These are phyloP conservation scores for Spilogale gracilis DNA, from an alignment of 2,113 vertebrate genomes.

Conservation along the genomic window DNA sequence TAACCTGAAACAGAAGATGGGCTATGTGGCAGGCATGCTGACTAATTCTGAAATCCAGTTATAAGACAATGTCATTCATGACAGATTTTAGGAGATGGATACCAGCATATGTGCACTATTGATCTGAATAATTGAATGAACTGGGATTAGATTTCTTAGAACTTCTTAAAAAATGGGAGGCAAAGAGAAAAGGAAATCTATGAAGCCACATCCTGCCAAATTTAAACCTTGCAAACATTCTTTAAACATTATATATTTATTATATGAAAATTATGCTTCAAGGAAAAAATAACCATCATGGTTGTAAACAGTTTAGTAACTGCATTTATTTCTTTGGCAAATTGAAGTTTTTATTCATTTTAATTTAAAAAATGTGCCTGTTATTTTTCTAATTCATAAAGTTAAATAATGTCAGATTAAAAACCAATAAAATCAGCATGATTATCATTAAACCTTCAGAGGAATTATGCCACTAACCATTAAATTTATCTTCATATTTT, in stretches of 20 bases:
- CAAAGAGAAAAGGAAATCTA: conserved; percentile 69
- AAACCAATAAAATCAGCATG: not conserved
- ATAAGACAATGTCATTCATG: conserved; percentile 81
- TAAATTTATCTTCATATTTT: not conserved
- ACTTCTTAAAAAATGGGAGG: conserved; percentile 54
- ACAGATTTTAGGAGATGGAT: conserved; percentile 85
- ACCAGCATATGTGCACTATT: conserved; percentile 68
- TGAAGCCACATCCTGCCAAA: conserved; percentile 70
- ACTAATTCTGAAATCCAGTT: conserved; percentile 81
- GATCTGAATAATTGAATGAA: conserved; percentile 83
- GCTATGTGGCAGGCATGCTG: conserved; percentile 75
- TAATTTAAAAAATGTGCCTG: not conserved
- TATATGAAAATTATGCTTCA: conserved; percentile 31
- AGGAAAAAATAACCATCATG: not conserved
- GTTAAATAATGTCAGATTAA: not conserved
- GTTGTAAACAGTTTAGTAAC: not conserved
- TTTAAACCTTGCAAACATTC: conserved; percentile 68
- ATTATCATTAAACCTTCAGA: not conserved
- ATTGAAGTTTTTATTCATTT: not conserved
- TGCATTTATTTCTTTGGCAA: conserved; percentile 34
- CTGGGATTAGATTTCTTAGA: conserved; percentile 77
- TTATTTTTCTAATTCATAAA: conserved; percentile 24
- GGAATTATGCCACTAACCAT: not conserved
- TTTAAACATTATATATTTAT: conserved; percentile 18
- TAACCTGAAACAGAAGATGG: conserved; percentile 84